Conservation (phyloP, 2,888 invertebrate genomes). For the Pandemis corylana region DNA sequence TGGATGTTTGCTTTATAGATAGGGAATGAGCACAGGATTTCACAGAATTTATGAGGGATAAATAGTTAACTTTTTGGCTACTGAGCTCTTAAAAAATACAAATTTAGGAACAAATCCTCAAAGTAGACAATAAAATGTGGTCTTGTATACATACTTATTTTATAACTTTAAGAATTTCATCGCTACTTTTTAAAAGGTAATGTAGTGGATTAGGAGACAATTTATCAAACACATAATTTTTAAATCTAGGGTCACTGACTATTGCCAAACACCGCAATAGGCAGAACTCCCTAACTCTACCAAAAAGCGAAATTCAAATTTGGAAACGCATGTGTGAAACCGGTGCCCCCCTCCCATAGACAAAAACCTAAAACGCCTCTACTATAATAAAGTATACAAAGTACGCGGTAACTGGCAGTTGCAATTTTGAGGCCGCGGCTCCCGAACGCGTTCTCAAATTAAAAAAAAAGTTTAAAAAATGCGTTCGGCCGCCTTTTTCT, state of each 20-base stretch:
- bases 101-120: no score
- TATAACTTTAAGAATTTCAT: no score
- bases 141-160: no score
- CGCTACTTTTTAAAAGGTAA: no score
- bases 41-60: no score
- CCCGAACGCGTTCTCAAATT: constrained; percentile 48
- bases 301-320: constrained; percentile 29
- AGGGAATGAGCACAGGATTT: no score
- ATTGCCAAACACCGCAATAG: not conserved
- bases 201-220: no score
- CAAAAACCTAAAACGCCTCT: constrained; percentile 27
- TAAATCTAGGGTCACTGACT: not conserved
- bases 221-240: not conserved
- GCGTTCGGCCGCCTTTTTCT: constrained; percentile 46
- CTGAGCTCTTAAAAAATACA: no score
- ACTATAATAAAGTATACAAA: constrained; percentile 34
- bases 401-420: constrained; percentile 51
- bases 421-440: constrained; percentile 48
- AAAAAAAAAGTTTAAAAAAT: constrained; percentile 46
- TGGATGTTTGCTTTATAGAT: no score
- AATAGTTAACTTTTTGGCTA: no score
- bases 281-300: constrained; percentile 17
- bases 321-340: constrained; percentile 23
- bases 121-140: no score
- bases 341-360: constrained; percentile 26